Evolutionary conservation across 2,888 invertebrate species (phyloP).

Genomic region (Amphiduros pacificus): DNA sequence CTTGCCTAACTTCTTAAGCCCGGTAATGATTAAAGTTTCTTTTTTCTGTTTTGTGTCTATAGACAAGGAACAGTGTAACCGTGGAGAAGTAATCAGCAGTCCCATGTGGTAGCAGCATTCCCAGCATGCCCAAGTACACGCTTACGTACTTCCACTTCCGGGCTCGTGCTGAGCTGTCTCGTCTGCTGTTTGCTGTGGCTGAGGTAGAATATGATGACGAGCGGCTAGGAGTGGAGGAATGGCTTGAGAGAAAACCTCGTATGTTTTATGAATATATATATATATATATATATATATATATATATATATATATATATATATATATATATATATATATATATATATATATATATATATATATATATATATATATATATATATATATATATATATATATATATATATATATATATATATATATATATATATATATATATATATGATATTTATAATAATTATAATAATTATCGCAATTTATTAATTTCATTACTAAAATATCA

Average conservation of each 20-base stretch:
- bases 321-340: too few species aligned
- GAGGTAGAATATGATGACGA: slow-evolving; percentile 18
- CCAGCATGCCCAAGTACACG: slow-evolving; percentile 22
- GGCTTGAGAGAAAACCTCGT: slow-evolving; percentile 17
- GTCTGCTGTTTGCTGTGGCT: slow-evolving; percentile 19
- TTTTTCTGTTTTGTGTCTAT: too few species aligned
- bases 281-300: background rate
- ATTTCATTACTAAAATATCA: too few species aligned
- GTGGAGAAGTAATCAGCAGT: too few species aligned
- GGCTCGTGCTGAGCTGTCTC: slow-evolving; percentile 19
- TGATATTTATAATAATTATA: background rate
- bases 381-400: slow-evolving; percentile 16
- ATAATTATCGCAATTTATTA: too few species aligned
- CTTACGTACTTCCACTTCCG: slow-evolving; percentile 23
- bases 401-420: slow-evolving; percentile 21
- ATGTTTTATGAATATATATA: slow-evolving; percentile 1
- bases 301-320: too few species aligned
- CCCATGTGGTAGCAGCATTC: too few species aligned
- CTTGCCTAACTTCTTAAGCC: too few species aligned
- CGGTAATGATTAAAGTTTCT: too few species aligned
- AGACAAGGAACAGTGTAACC: too few species aligned
- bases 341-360: too few species aligned
- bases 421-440: background rate
- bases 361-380: slow-evolving; percentile 12
- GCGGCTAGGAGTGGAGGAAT: slow-evolving; percentile 7